Conservation (phyloP, 2,888 invertebrate species). For the Chrysodeixis includens region DNA sequence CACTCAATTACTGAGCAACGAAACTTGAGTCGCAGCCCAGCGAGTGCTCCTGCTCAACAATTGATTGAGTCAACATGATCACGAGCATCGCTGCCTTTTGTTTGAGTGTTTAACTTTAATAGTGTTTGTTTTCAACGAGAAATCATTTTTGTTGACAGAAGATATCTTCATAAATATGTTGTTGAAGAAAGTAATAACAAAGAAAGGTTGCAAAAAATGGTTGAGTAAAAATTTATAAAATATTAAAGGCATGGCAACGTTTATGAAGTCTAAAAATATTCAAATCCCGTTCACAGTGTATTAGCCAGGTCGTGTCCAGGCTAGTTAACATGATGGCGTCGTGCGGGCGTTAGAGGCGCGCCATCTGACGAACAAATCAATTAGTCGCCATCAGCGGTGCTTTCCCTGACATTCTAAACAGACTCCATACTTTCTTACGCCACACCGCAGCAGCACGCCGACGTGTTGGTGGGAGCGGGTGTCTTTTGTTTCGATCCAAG, state of each 20-base stretch:
- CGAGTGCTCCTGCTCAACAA: slow-evolving; percentile 41
- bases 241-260: slow-evolving; percentile 5
- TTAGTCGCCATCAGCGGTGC: slow-evolving; percentile 41
- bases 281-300: slow-evolving; percentile 17
- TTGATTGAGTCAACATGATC: slow-evolving; percentile 52
- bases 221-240: slow-evolving; percentile 7
- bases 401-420: slow-evolving; percentile 32
- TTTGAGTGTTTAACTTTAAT: slow-evolving; percentile 45
- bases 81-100: slow-evolving; percentile 50
- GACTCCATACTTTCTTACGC: slow-evolving; percentile 29
- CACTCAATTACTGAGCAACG: slow-evolving; percentile 48
- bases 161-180: slow-evolving; percentile 6
- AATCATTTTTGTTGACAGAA: slow-evolving; percentile 16
- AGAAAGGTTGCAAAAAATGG: slow-evolving; percentile 31
- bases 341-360: slow-evolving; percentile 38
- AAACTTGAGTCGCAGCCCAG: slow-evolving; percentile 30
- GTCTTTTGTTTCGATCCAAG: background rate
- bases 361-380: slow-evolving; percentile 49
- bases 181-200: slow-evolving; percentile 7
- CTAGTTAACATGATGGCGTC: slow-evolving; percentile 38
- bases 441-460: slow-evolving; percentile 3
- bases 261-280: slow-evolving; percentile 12
- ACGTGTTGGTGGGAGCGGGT: slow-evolving; percentile 9
- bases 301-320: slow-evolving; percentile 12
- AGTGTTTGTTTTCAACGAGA: slow-evolving; percentile 22